A percentile compares a stretch with the other conserved stretches of the same genome.
Conservation (phyloP, 1,140 invertebrate species). For the Nasonia longicornis region DNA sequence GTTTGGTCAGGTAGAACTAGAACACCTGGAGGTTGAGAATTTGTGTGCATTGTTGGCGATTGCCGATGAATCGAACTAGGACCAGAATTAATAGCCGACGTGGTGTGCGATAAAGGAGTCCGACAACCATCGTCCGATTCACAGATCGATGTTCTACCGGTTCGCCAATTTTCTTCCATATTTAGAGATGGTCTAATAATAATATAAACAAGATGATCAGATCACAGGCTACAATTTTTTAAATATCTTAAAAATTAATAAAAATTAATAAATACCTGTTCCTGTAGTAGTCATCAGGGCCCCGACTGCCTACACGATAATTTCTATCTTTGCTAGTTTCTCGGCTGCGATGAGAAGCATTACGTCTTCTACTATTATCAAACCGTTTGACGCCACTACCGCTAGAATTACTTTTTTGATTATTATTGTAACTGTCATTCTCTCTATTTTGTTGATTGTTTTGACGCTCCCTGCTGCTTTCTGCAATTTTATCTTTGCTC, state of each 20-base stretch:
- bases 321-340: conserved; percentile 66
- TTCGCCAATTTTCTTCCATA: conserved; percentile 67
- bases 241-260: conserved; percentile 37
- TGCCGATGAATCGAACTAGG: conserved; percentile 50
- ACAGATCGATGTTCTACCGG: conserved; percentile 60
- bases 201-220: background rate
- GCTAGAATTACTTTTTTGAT: conserved; percentile 58
- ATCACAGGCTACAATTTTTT: background rate
- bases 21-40: conserved; percentile 61
- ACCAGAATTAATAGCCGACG: conserved; percentile 53
- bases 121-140: conserved; percentile 62
- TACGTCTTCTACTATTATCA: conserved; percentile 58
- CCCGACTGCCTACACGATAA: conserved; percentile 57
- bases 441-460: conserved; percentile 68
- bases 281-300: conserved; percentile 58
- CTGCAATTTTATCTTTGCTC: conserved; percentile 60
- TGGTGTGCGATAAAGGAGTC: conserved; percentile 53
- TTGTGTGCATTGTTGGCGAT: conserved; percentile 49
- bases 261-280: conserved; percentile 53
- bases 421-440: conserved; percentile 64
- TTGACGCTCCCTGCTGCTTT: conserved; percentile 62
- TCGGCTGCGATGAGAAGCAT: conserved; percentile 59
- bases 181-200: conserved; percentile 47
- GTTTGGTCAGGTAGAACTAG: conserved; percentile 63
- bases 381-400: conserved; percentile 53